Conservation (phyloP, 2,888 invertebrate species). For the Eretmocerus hayati region DNA sequence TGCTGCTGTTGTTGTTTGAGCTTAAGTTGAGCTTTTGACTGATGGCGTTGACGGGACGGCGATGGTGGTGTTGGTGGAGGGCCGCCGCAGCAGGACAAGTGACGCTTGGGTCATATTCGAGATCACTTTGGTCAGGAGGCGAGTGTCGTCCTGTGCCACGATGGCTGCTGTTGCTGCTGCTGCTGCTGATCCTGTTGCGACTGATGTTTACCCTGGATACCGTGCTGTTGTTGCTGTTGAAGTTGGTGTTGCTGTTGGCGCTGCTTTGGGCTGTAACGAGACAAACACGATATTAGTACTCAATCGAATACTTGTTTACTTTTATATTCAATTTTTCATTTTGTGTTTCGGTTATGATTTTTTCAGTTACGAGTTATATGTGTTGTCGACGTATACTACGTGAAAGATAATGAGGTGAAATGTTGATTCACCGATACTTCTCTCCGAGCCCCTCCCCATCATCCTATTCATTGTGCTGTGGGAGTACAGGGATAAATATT, state of each 20-base stretch:
- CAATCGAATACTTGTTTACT: background rate
- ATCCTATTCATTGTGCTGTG: no score
- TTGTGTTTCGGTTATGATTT: no score
- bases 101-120: constrained; percentile 30
- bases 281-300: background rate
- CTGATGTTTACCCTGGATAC: no score
- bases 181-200: constrained; percentile 9
- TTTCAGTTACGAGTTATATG: no score
- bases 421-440: no score
- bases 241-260: constrained; percentile 45
- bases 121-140: constrained; percentile 40
- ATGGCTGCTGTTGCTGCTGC: constrained; percentile 30
- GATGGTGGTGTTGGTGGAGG: background rate
- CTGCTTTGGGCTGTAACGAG: constrained; percentile 30
- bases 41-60: background rate
- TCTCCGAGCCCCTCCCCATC: no score
- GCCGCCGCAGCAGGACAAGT: constrained; percentile 1
- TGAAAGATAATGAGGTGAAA: no score
- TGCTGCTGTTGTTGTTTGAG: background rate
- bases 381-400: no score
- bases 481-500: no score
- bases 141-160: constrained; percentile 43
- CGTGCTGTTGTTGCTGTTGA: constrained; percentile 25
- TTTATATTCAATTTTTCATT: no score
- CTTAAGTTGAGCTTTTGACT: no score